Base-by-base conservation (phyloP, 2,888 invertebrate species). In the Acholoe squamosa region DNA sequence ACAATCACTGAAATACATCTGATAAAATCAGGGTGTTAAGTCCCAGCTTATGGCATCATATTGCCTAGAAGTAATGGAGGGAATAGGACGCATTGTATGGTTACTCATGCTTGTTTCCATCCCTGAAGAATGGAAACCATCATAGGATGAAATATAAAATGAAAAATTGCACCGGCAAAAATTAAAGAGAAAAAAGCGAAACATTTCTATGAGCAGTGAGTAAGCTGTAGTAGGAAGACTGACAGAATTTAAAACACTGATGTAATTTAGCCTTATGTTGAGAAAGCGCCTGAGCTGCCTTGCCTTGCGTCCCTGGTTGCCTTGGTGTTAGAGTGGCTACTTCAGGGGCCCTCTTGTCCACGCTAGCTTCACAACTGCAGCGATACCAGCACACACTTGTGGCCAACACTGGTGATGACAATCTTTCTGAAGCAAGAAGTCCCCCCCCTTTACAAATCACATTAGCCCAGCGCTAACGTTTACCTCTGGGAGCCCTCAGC, bases 371-470 rank as follows among this genome's bases (percentile, higher is more conserved):
- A 1, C 71, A 71, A 22, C 28, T 25, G 25, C 31, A 71, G 28
- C 71, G 71, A 71, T 71, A 71, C 71, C 71, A 71, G 71, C 71
- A 71, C 19, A 71, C 71, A 71, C 71, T 71, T 28, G 31, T 71
- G 71, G 31, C 28, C 71, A 28, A 28, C 31, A 28, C 14, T 14
- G 28, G 3, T 25, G 71, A 71, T 71, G 71, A 71, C 71, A 71
- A 71, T 71, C 71, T 71, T 71, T 71, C 71, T n/a, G 71, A 71
- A 71, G 71, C 71, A 71, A 71, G 71, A 71, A 71, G 71, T 71
- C 7, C 31, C 31, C 28, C 71, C 28, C 67, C 67, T 14, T 61
- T 16, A 28, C 80, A 80, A 80, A 80, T 43, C 80, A n/a, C 80
- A n/a, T 80, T 80, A 80, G 80, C 34, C 19, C 16, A 1, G 43